Conservation (phyloP, 2,888 invertebrate genomes). For the Sepioteuthis lessoniana region DNA sequence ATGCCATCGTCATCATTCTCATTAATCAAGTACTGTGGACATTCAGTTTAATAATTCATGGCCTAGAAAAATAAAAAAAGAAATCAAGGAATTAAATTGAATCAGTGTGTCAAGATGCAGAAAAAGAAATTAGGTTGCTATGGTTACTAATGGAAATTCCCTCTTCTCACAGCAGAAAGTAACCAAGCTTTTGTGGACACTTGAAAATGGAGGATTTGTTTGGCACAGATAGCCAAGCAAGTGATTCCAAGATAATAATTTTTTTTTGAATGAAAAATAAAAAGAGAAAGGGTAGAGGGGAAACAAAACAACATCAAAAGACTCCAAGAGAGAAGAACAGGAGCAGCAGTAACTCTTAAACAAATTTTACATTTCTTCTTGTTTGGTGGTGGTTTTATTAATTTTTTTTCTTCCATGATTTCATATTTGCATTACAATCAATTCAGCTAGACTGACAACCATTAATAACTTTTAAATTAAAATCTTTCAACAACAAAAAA, state of each 20-base stretch:
- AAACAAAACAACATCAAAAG: background rate
- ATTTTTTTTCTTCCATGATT: background rate
- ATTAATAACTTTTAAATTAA: background rate
- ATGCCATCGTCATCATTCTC: background rate
- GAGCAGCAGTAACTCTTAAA: background rate
- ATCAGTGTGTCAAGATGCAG: background rate
- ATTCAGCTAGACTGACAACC: background rate
- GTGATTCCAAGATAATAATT: background rate
- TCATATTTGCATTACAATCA: background rate
- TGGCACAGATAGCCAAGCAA: slow-evolving; percentile 33
- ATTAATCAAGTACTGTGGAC: background rate
- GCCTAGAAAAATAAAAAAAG: background rate
- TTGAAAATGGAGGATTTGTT: background rate
- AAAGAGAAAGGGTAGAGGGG: background rate
- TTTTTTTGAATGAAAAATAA: background rate
- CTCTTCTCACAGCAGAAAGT: background rate
- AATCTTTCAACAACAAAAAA: background rate
- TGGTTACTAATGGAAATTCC: slow-evolving; percentile 33
- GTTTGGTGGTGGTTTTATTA: background rate
- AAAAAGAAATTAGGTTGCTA: background rate
- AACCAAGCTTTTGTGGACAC: slow-evolving; percentile 10
- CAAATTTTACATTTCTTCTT: background rate
- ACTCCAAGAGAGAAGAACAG: background rate
- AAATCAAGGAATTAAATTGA: background rate
- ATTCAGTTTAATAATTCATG: background rate